Conservation (phyloP, 2,797 vertebrate genomes). For the Poecilia picta region DNA sequence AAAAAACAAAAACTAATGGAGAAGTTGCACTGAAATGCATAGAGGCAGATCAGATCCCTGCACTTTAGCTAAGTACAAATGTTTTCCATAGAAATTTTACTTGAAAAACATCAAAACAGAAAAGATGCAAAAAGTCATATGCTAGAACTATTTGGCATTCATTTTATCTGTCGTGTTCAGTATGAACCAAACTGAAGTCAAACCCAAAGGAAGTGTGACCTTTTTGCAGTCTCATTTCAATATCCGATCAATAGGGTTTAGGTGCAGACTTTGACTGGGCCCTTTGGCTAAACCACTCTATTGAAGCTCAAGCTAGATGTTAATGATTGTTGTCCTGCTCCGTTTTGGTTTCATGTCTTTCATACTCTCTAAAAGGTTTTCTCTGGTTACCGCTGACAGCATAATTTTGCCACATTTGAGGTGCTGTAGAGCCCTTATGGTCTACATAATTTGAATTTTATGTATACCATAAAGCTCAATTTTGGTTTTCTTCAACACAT, state of each 20-base stretch:
- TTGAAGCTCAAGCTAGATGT: background rate
- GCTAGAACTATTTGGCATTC: background rate
- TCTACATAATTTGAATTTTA: no score
- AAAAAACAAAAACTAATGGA: background rate
- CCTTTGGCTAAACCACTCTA: background rate
- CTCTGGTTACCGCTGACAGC: background rate
- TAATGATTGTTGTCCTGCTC: background rate
- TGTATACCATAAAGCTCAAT: background rate
- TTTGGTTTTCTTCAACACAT: background rate
- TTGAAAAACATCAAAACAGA: background rate
- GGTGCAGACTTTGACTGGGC: background rate
- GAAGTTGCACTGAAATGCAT: background rate
- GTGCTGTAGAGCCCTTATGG: background rate
- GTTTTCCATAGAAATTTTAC: background rate
- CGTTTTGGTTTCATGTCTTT: background rate
- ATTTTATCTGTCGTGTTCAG: background rate
- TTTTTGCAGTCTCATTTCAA: background rate
- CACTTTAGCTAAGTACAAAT: background rate
- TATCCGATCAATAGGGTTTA: background rate
- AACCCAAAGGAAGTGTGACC: background rate
- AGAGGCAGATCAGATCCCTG: background rate
- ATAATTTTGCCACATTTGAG: background rate
- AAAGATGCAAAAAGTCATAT: background rate
- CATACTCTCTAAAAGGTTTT: background rate
- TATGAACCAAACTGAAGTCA: background rate